A percentile compares a stretch with the other conserved stretches of the same genome.
phyloP scores from a whole-genome alignment of 2,797 vertebrate species.

The Balearica regulorum region DNA sequence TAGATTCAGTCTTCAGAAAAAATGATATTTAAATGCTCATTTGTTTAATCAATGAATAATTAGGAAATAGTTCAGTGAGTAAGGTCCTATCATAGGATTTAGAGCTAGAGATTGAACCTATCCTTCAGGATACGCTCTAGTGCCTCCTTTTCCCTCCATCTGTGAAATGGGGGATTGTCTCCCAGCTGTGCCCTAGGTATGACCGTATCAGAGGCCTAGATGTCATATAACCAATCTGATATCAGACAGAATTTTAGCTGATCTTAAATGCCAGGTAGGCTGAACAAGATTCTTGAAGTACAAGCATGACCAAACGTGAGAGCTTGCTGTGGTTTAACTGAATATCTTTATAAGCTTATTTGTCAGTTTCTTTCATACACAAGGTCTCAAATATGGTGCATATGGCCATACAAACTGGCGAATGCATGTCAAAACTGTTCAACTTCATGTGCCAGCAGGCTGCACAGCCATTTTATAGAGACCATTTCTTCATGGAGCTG shows the following conservation, averaged over 20 bases:
- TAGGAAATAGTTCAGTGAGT: not conserved
- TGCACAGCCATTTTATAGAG: not conserved
- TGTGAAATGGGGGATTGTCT: not conserved
- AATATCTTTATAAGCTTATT: not conserved
- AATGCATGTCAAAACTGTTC: not conserved
- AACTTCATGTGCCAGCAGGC: not conserved
- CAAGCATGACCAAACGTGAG: fast-evolving
- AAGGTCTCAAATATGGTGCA: not conserved
- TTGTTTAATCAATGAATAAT: not conserved
- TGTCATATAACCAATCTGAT: not conserved
- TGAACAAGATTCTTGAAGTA: not conserved
- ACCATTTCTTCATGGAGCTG: not conserved
- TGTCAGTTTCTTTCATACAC: not conserved
- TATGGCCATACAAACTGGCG: not conserved
- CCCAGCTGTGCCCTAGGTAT: not conserved
- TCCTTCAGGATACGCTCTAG: not conserved
- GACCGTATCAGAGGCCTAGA: not conserved
- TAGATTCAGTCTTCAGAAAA: not conserved
- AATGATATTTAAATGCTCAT: not conserved
- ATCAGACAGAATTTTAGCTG: not conserved
- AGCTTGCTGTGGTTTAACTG: not conserved
- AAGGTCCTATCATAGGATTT: not conserved
- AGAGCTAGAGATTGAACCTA: not conserved
- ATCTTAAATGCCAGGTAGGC: not conserved
- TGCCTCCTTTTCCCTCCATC: not conserved